Conservation (phyloP, 2,113 vertebrate species). For the Anarrhichthys ocellatus region DNA sequence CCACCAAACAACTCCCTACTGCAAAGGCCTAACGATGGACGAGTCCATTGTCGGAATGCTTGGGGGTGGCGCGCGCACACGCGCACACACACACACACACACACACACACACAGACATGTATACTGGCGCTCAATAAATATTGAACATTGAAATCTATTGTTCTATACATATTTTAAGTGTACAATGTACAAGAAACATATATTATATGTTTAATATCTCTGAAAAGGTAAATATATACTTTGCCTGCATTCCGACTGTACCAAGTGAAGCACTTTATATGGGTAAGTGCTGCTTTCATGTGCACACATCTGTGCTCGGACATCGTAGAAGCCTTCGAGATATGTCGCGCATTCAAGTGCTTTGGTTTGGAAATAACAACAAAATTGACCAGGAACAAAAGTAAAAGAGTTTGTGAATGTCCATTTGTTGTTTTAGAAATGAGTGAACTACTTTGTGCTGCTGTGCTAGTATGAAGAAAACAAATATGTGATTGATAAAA, state of each 20-base stretch:
- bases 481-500: not conserved
- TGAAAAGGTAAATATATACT: not conserved
- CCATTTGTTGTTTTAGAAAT: constrained; percentile 9
- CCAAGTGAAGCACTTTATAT: constrained; percentile 52
- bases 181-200: fast-evolving
- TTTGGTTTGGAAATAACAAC: constrained; percentile 48
- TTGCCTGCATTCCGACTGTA: constrained; percentile 66
- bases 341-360: constrained; percentile 38
- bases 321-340: constrained; percentile 13
- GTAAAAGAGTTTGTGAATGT: not conserved
- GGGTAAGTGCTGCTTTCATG: constrained; percentile 53
- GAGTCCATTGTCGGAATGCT: constrained; percentile 76
- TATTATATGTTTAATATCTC: not conserved
- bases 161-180: fast-evolving
- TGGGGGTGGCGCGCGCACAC: constrained; percentile 27
- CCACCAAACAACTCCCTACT: constrained; percentile 83
- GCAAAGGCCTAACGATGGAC: constrained; percentile 80
- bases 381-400: constrained; percentile 1
- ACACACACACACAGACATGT: not conserved
- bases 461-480: not conserved
- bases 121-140: too few species aligned
- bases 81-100: too few species aligned
- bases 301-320: constrained; percentile 51
- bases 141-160: fast-evolving
- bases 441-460: not conserved